phyloP scores from a whole-genome alignment of 2,888 invertebrate species.

The Oscheius onirici region DNA sequence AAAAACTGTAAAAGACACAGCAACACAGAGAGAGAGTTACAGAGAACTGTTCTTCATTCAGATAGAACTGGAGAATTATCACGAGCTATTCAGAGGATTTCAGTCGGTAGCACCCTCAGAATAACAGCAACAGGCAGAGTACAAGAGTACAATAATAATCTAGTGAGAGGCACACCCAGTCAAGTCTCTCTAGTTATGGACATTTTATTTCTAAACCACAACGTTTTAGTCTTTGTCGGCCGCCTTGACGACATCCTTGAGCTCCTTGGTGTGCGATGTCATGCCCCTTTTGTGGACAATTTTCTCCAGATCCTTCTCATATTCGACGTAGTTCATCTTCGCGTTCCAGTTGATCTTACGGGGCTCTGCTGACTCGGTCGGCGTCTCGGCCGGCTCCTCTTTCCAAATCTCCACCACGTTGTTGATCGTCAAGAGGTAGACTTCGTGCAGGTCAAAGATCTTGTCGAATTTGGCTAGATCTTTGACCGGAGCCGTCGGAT shows the following conservation, averaged over 20 bases:
- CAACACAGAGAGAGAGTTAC: no score
- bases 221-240: not conserved
- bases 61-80: no score
- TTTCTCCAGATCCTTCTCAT: not conserved
- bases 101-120: no score
- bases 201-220: not conserved
- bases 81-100: no score
- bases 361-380: not conserved
- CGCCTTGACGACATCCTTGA: not conserved
- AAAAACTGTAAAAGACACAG: no score
- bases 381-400: not conserved
- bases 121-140: no score
- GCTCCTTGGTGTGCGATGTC: not conserved
- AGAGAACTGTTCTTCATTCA: no score
- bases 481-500: not conserved
- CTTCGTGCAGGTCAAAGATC: not conserved
- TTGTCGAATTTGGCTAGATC: not conserved
- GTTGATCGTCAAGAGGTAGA: not conserved
- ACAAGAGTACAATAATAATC: no score
- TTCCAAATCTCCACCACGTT: not conserved
- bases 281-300: not conserved
- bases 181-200: no score
- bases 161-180: no score
- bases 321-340: not conserved
- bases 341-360: not conserved